Conservation (phyloP, 30 jellyfish, hydroid and myxozoan genomes). For the Hydractinia echinata region DNA sequence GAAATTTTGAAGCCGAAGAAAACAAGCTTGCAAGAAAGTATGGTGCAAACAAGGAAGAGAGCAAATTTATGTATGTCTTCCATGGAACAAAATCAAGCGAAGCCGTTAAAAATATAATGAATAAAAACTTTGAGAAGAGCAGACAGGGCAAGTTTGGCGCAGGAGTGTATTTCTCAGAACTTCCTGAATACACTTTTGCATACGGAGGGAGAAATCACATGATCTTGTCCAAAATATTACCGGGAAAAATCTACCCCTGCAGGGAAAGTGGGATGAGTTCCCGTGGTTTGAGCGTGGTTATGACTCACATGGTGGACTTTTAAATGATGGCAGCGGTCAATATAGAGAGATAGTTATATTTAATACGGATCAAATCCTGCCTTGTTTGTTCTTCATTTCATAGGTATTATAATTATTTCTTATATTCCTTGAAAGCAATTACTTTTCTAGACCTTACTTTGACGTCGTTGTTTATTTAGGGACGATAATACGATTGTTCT, state of each 20-base stretch:
- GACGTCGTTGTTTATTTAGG: too few relatives aligned
- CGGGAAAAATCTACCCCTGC: constrained; percentile 1
- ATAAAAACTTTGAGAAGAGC: constrained; percentile 11
- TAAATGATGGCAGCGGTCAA: background rate
- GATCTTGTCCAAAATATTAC: constrained; percentile 8
- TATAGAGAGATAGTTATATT: constrained; percentile 8
- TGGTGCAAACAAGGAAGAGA: background rate
- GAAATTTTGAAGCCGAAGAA: constrained; percentile 36
- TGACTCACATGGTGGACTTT: constrained; percentile 23
- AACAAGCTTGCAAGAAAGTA: constrained; percentile 14
- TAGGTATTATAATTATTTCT: too few relatives aligned
- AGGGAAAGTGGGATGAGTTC: background rate
- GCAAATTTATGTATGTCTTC: constrained; percentile 40
- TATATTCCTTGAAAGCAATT: too few relatives aligned
- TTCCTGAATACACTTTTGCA: constrained; percentile 9
- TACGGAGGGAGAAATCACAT: background rate
- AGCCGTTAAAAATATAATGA: constrained; percentile 18
- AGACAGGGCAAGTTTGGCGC: constrained; percentile 9
- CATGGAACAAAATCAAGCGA: constrained; percentile 44
- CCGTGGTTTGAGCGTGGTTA: background rate
- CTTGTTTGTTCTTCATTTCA: constrained; percentile 1
- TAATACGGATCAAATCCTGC: constrained; percentile 9
- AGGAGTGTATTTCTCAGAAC: constrained; percentile 27
- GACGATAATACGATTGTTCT: too few relatives aligned
- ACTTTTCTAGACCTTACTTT: too few relatives aligned